These are phyloP conservation scores for Chloebia gouldiae DNA, from an alignment of 2,113 vertebrate species.

Conservation along the genomic window DNA sequence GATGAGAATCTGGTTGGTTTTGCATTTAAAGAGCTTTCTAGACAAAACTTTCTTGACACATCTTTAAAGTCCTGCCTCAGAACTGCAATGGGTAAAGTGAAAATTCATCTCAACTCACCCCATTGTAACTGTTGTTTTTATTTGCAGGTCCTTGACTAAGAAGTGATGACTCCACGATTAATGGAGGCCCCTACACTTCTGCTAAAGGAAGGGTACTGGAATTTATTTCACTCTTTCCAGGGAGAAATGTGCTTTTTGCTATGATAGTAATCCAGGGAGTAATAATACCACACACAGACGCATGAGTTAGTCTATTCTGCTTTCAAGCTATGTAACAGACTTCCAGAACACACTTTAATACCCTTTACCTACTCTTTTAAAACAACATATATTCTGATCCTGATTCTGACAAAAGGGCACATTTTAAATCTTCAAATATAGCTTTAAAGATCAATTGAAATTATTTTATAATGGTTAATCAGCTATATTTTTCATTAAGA, in stretches of 20 bases:
- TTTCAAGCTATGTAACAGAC: neutral
- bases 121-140: neutral
- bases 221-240: neutral
- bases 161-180: neutral
- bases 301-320: neutral
- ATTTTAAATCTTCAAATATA: neutral
- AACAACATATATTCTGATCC: neutral
- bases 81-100: neutral
- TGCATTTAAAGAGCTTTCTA: neutral
- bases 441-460: neutral
- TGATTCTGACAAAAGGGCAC: neutral
- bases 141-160: neutral
- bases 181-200: neutral
- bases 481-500: neutral
- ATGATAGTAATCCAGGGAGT: neutral
- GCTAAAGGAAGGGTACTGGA: neutral
- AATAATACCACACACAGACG: neutral
- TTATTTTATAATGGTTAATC: neutral
- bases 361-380: neutral
- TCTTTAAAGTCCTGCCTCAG: neutral
- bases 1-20: neutral
- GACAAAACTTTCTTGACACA: neutral
- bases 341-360: neutral
- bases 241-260: neutral
- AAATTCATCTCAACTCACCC: neutral